phyloP scores from a whole-genome alignment of 1,140 invertebrate genomes.

The Tetranychus cinnabarinus region DNA sequence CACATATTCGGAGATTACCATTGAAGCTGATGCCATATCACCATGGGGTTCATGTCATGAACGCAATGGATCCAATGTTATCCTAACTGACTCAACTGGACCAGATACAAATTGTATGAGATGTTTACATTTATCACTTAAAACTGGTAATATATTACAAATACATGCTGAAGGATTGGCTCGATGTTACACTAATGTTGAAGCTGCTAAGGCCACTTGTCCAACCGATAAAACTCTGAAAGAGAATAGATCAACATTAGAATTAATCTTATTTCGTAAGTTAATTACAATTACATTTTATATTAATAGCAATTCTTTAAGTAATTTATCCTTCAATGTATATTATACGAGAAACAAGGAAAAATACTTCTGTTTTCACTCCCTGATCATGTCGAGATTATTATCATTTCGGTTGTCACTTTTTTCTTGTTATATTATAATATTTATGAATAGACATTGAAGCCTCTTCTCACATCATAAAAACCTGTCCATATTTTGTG shows the following conservation, averaged over 20 bases:
- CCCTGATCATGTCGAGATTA: too few relatives aligned
- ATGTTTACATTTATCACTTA: conserved; percentile 33
- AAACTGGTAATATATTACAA: conserved; percentile 35
- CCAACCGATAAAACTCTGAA: conserved; percentile 19
- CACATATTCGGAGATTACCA: conserved; percentile 33
- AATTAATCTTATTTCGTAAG: conserved; percentile 9
- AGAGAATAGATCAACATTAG: conserved; percentile 3
- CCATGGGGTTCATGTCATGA: conserved; percentile 39
- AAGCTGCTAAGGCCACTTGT: conserved; percentile 32
- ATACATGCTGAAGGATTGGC: conserved; percentile 33
- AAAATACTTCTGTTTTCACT: too few relatives aligned
- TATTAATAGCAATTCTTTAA: too few relatives aligned
- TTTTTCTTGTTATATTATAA: too few relatives aligned
- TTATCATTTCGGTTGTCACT: too few relatives aligned
- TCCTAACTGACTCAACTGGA: conserved; percentile 33
- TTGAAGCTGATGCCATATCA: conserved; percentile 36
- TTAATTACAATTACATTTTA: background rate
- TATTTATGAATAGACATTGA: too few relatives aligned
- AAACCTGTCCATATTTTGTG: too few relatives aligned
- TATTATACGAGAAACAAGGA: too few relatives aligned
- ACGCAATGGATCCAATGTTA: conserved; percentile 33
- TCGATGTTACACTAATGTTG: conserved; percentile 35
- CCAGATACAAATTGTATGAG: conserved; percentile 29
- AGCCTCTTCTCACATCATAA: too few relatives aligned
- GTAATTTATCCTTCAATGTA: too few relatives aligned